A percentile compares a stretch with the other conserved stretches of the same genome.
Evolutionary conservation across 2,113 vertebrate species (phyloP).

Genomic region (Ivindomyrus marchei): DNA sequence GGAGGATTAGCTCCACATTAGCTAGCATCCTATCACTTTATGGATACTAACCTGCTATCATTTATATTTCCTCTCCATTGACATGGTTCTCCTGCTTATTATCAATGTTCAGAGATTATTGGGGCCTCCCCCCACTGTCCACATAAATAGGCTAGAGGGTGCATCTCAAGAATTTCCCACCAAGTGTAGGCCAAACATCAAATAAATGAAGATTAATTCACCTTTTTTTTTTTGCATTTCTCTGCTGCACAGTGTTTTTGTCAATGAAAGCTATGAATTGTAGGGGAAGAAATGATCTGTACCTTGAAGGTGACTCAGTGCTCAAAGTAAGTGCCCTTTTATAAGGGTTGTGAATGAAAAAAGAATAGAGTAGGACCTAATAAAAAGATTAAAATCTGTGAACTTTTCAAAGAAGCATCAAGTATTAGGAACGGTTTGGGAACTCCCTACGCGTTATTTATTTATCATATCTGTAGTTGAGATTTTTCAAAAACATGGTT

Average conservation of each 20-base stretch:
- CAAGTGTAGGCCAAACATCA: neutral
- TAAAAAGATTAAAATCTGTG: neutral
- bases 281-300: neutral
- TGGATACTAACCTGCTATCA: neutral
- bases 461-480: neutral
- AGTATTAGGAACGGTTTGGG: neutral
- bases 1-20: neutral
- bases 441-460: neutral
- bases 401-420: neutral
- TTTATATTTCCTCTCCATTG: neutral
- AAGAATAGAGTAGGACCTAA: neutral
- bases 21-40: neutral
- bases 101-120: neutral
- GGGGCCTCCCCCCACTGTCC: neutral
- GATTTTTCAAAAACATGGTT: neutral
- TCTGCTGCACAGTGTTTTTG: neutral
- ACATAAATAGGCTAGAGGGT: neutral
- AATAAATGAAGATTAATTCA: neutral
- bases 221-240: neutral
- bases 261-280: neutral
- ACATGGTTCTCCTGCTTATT: neutral
- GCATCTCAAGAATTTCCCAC: neutral
- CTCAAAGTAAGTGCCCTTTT: neutral
- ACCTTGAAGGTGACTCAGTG: neutral
- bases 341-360: neutral